Percentiles rank a stretch among this genome's conserved stretches.
phyloP scores from a whole-genome alignment of 2,888 invertebrate species.

The Hydropsyche betteni region DNA sequence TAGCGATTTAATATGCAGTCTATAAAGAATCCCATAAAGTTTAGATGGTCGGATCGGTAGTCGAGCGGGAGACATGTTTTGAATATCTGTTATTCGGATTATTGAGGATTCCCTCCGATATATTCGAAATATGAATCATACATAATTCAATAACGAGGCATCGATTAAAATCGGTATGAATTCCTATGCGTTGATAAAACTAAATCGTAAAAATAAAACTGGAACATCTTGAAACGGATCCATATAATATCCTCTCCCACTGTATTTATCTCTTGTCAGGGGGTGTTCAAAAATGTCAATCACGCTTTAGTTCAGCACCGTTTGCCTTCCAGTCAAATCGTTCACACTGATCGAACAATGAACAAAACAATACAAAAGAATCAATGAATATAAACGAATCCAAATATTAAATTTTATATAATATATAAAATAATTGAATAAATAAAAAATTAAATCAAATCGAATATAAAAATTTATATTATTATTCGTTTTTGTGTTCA shows the following conservation, averaged over 20 bases:
- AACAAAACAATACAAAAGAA: too few relatives aligned
- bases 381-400: not conserved
- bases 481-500: not conserved
- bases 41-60: slow-evolving; percentile 33
- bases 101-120: not conserved
- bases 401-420: not conserved
- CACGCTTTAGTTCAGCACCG: slow-evolving; percentile 49
- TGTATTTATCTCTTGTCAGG: slow-evolving; percentile 50
- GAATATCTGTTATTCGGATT: slow-evolving; percentile 38
- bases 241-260: slow-evolving; percentile 44
- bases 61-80: slow-evolving; percentile 35
- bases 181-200: slow-evolving; percentile 4
- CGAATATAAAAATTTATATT: too few relatives aligned
- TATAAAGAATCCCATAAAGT: slow-evolving; percentile 44
- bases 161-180: slow-evolving; percentile 13
- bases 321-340: slow-evolving; percentile 35
- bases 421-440: too few relatives aligned
- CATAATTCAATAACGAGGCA: slow-evolving; percentile 3
- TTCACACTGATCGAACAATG: not conserved
- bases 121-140: not conserved
- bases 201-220: slow-evolving; percentile 36
- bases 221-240: slow-evolving; percentile 42
- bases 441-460: too few relatives aligned
- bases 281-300: slow-evolving; percentile 49
- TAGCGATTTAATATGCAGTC: slow-evolving; percentile 42